These are phyloP conservation scores for Gonatopus flavifemur DNA, from an alignment of 1,140 invertebrate genomes.

Conservation along the genomic window DNA sequence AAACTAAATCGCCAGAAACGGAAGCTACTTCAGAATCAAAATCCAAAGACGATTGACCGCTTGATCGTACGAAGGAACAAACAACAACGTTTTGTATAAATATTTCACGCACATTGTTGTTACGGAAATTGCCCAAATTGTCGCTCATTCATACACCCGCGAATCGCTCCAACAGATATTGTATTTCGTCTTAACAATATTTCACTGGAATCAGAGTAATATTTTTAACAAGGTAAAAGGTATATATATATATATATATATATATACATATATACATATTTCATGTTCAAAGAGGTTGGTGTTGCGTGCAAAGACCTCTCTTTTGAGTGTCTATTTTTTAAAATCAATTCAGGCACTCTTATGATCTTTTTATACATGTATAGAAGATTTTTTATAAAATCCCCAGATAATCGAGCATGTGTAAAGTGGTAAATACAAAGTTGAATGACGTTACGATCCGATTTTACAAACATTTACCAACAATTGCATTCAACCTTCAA, in stretches of 20 bases:
- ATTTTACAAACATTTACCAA: too few relatives aligned
- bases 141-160: slow-evolving; percentile 32
- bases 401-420: slow-evolving; percentile 12
- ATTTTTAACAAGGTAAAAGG: slow-evolving; percentile 35
- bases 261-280: not conserved
- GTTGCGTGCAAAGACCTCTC: slow-evolving; percentile 32
- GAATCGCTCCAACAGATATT: slow-evolving; percentile 28
- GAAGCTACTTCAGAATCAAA: slow-evolving; percentile 48
- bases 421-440: not conserved
- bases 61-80: slow-evolving; percentile 20
- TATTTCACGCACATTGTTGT: slow-evolving; percentile 41
- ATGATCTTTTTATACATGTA: slow-evolving; percentile 49
- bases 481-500: too few relatives aligned
- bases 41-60: slow-evolving; percentile 52
- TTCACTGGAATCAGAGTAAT: slow-evolving; percentile 27
- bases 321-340: slow-evolving; percentile 29
- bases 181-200: slow-evolving; percentile 32
- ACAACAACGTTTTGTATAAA: slow-evolving; percentile 32
- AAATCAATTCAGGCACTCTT: slow-evolving; percentile 26
- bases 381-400: slow-evolving; percentile 47
- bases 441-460: too few relatives aligned
- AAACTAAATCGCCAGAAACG: slow-evolving; percentile 26
- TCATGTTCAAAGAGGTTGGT: slow-evolving; percentile 23
- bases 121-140: slow-evolving; percentile 32
- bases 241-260: slow-evolving; percentile 26